Conservation (phyloP, 2,113 vertebrate species). For the Colistium nudipinnis region DNA sequence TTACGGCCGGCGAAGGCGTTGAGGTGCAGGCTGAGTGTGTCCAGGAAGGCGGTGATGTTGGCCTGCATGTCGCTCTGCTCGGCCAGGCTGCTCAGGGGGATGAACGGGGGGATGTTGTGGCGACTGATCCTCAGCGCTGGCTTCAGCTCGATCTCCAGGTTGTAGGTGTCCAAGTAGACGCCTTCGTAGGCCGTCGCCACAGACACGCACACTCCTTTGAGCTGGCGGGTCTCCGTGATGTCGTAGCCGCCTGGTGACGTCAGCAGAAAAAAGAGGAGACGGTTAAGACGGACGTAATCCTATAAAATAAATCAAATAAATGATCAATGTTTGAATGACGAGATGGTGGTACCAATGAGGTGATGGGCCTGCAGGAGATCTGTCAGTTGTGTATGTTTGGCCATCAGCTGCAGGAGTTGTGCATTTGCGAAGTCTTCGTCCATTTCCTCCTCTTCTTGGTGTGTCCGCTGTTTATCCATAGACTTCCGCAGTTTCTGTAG, state of each 20-base stretch:
- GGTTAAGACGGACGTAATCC: not conserved
- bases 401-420: slow-evolving; percentile 63
- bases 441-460: slow-evolving; percentile 48
- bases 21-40: slow-evolving; percentile 71
- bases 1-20: slow-evolving; percentile 76
- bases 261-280: not conserved
- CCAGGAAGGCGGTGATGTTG: slow-evolving; percentile 70
- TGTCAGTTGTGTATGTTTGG: slow-evolving; percentile 70
- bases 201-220: slow-evolving; percentile 73
- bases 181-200: slow-evolving; percentile 75
- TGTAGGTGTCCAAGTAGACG: slow-evolving; percentile 75
- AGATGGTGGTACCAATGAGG: slow-evolving; percentile 71
- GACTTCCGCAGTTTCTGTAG: slow-evolving; percentile 52
- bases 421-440: slow-evolving; percentile 41
- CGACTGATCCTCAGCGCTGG: slow-evolving; percentile 68
- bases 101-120: slow-evolving; percentile 80
- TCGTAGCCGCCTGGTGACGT: slow-evolving; percentile 77
- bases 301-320: too few relatives aligned
- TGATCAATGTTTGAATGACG: not conserved
- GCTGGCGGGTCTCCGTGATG: slow-evolving; percentile 58
- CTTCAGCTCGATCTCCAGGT: slow-evolving; percentile 76
- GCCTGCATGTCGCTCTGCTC: slow-evolving; percentile 63
- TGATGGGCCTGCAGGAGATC: slow-evolving; percentile 75
- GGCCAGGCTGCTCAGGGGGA: slow-evolving; percentile 69
- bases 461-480: slow-evolving; percentile 14